Base-by-base conservation (phyloP, 1,140 invertebrate genomes). In the Ptiloglossa arizonensis region DNA sequence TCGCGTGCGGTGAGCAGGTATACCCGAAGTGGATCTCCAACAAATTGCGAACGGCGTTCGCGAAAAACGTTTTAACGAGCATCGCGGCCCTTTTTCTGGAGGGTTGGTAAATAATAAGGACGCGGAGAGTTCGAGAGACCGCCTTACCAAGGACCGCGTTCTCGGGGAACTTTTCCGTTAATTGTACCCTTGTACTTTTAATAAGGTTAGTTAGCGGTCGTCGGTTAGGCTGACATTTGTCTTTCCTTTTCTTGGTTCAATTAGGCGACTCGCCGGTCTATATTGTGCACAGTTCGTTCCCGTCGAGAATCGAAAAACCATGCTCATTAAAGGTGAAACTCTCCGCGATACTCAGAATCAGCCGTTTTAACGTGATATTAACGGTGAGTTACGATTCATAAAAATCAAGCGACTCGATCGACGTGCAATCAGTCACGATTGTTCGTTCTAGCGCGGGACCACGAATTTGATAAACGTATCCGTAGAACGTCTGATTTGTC, bases 31-130 rank as follows among this genome's bases (percentile, higher is more conserved):
- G 80, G 78, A 29, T 38, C 78, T 64, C 60, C 66, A 83, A 86
- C 87, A 88, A 89, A 89, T 89, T 89, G 87, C 85, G 75, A 82
- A 64, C 69, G 66, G 64, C 62, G 57, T 59, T 66, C 62, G 75
- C 85, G 82, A 83, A 87, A 83, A 88, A 87, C 82, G 76, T 80
- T 88, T 87, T 88, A 88, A 88, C 87, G 83, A 87, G 86, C 78
- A 46, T 50, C 69, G 22, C 63, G 73, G 59, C 54, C 82, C 69
- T 66, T 85, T 81, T 83, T 81, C 64, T 68, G 54, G 27, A 62
- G 54, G 48, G 32, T 64, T 54, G 17, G 59, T 80, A 41, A 41
- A 41, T 41, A 82, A 79, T 76, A 62, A 83, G 73, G 56, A 71
- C 73, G 24, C n/a, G 24, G 24, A n/a, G 22, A 59, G 22, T 35